Conservation (phyloP, 1,140 invertebrate species). For the Drosophila truncata region DNA sequence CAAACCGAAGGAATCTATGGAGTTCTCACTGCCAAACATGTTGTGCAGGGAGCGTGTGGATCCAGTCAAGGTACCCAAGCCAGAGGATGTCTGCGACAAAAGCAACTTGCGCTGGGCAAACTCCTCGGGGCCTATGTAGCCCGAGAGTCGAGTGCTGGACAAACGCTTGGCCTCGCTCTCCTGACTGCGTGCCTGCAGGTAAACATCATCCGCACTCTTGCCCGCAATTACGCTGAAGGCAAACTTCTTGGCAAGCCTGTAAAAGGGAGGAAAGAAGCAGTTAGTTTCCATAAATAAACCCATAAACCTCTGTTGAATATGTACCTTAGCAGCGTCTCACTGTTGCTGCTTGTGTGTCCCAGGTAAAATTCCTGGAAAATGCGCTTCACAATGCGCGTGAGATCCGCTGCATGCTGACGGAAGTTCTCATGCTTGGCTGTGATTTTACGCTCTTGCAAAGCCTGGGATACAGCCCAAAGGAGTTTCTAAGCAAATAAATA, state of each 20-base stretch:
- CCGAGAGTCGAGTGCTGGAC: constrained; percentile 64
- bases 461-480: constrained; percentile 88
- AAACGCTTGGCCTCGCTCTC: constrained; percentile 66
- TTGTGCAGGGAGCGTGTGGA: constrained; percentile 55
- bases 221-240: constrained; percentile 87
- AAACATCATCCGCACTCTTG: constrained; percentile 86
- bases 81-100: constrained; percentile 36
- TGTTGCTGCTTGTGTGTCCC: constrained; percentile 77
- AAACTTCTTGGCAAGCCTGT: constrained; percentile 87
- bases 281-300: neutral
- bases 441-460: constrained; percentile 87
- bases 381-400: constrained; percentile 86
- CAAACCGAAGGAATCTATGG: constrained; percentile 65
- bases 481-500: constrained; percentile 87
- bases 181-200: constrained; percentile 79
- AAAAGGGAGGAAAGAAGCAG: neutral
- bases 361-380: constrained; percentile 83
- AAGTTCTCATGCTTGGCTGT: constrained; percentile 87
- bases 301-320: neutral
- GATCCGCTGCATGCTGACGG: constrained; percentile 87
- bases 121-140: constrained; percentile 83
- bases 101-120: constrained; percentile 73
- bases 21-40: constrained; percentile 74
- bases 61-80: constrained; percentile 21
- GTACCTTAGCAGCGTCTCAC: constrained; percentile 84